These are phyloP conservation scores for Theristus sp. DNA, from an alignment of 2,888 invertebrate genomes.

Conservation along the genomic window DNA sequence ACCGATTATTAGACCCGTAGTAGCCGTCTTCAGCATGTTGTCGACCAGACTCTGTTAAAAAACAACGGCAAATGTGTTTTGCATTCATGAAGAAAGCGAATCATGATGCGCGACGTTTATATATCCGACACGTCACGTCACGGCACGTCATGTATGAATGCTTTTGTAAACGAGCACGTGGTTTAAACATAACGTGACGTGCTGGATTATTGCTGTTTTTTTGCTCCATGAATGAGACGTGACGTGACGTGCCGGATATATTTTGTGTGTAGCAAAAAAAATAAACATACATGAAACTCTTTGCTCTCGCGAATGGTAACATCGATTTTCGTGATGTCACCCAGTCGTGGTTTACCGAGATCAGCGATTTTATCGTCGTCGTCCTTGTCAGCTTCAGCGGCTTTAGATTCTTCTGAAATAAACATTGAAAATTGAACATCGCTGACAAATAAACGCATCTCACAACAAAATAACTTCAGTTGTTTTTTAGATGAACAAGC, in stretches of 20 bases:
- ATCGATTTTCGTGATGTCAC: conserved; percentile 64
- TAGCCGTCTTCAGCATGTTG: conserved; percentile 87
- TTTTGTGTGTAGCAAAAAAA: background rate
- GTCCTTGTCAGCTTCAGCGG: conserved; percentile 1
- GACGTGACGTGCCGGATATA: background rate
- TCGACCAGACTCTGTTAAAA: conserved; percentile 52
- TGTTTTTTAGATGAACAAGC: no score
- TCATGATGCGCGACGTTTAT: no score
- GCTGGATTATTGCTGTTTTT: background rate
- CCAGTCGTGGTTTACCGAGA: conserved; percentile 73
- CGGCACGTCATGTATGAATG: no score
- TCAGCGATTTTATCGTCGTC: conserved; percentile 34
- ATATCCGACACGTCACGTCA: no score
- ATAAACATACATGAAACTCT: conserved; percentile 67
- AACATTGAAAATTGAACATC: no score
- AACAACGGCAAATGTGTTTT: background rate
- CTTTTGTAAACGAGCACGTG: no score
- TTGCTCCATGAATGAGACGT: background rate
- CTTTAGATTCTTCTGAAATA: background rate
- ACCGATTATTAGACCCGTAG: conserved; percentile 67
- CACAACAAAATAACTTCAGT: no score
- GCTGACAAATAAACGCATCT: no score
- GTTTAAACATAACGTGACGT: no score
- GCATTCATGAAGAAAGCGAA: no score
- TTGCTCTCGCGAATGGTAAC: conserved; percentile 88